Base-by-base conservation (phyloP, 2,113 vertebrate species). In the Malurus melanocephalus region DNA sequence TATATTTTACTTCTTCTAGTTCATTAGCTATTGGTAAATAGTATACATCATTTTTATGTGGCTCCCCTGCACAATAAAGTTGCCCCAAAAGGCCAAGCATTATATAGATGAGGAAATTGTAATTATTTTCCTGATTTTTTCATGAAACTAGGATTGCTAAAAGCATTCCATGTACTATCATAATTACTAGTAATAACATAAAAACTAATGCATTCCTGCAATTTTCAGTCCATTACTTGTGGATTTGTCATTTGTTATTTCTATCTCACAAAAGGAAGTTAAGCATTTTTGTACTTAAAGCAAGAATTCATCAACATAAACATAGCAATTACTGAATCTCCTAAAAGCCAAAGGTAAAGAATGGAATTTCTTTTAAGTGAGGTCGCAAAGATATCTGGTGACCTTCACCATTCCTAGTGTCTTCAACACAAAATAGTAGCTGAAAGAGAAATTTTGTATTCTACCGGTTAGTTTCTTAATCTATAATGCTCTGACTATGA, bases 161-260 rank as follows among this genome's bases (percentile, higher is more conserved):
- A 96, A 95, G 94, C 90, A 80, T 85, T 90, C 75, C 23, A 30
- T 35, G 21, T 64, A 78, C 67, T 66, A 78, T 81, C 77, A 93
- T 94, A 95, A 94, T 95, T 95, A 94, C 55, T 45, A 94, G 57
- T 87, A 93, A 94, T 69, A 96, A 68, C 48, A 91, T 20, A 80
- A 49, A 83, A 88, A 87, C 89, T 92, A 96, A 95, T 95, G 94
- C 55, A 74, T 72, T 92, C 30, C 83, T 88, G 89, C 49, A 94
- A 95, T 95, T 96, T 95, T 88, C 80, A 91, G 64, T 69, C 85
- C 76, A 92, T 95, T 95, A 92, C 78, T 87, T 85, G 40, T 49
- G 75, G 60, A 73, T 85, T 85, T 85, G 67, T 60, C 74, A 93
- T 80, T 81, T 91, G 46, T 68, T 85, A 83, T 71, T 85, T 91